Base-by-base conservation (phyloP, 2,797 vertebrate species). In the Cynodonichthys magdalenae region DNA sequence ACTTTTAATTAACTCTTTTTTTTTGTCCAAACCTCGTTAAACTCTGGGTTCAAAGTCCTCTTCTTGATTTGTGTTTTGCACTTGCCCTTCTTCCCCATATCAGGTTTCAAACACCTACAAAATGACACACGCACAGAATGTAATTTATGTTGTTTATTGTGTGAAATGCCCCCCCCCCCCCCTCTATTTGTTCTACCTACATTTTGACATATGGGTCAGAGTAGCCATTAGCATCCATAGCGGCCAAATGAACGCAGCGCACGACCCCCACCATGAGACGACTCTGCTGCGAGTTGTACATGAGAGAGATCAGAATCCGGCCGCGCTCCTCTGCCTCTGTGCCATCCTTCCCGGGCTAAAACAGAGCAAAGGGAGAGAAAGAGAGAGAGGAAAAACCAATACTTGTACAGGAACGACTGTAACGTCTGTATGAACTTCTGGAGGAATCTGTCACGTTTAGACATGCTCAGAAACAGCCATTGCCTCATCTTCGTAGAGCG, bases 1-100 rank as follows among this genome's bases (percentile, higher is more conserved):
- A 39, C 3, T 12, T 12, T 39, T 39, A 11, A 39, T 39, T 10
- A 39, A 4, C 12, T 48, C 4, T 48, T 12, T 51, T 71, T 45
- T 7, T 39, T 27, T 49, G 53, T 28, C 83, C 85, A 49, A 75
- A 99, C 98, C 95, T 99, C 98, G 10, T 99, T 99, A 89, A 95
- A 99, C 80, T 99, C 97, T 0, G 98, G 97, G 70, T 99, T 99
- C 79, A 99, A 87, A 0, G 97, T 99, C 91, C 97, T 98, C 93
- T 98, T 99, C 88, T 99, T 99, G 74, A 97, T 99, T 86, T 97
- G 96, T 0, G 98, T 99, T 94, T 99, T 99, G 87, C 95, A 94
- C 84, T 98, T 99, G 41, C 93, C 95, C 81, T 99, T 99, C 85
- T 99, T 99, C 15, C 97, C 97, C 95, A 98, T 97, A 88, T 99